A percentile compares a stretch with the other conserved stretches of the same genome.
Evolutionary conservation across 2,113 vertebrate genomes (phyloP).

Genomic region (Phalacrocorax aristotelis): DNA sequence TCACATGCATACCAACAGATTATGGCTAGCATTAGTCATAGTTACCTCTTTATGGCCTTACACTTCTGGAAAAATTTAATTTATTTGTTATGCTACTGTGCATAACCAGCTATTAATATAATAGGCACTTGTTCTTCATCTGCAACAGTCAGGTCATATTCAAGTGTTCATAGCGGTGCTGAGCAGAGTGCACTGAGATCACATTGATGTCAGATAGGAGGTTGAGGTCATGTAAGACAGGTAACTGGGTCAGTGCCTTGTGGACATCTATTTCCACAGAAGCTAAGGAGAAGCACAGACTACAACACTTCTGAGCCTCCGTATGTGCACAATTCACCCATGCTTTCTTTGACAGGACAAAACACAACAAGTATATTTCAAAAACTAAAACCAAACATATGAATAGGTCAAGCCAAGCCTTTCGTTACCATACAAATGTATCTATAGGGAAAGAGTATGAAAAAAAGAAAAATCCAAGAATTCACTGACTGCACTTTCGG

Average conservation of each 20-base stretch:
- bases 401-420: not conserved
- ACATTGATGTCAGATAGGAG: not conserved
- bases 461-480: not conserved
- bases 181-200: not conserved
- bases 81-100: not conserved
- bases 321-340: not conserved
- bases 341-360: not conserved
- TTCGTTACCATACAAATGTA: not conserved
- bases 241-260: not conserved
- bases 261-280: not conserved
- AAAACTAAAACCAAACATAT: not conserved
- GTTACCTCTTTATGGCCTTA: not conserved
- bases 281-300: not conserved
- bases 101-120: not conserved
- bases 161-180: not conserved
- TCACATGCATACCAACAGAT: not conserved
- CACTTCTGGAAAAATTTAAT: slow-evolving; percentile 26
- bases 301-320: not conserved
- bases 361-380: not conserved
- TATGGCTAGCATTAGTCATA: not conserved
- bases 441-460: not conserved
- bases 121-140: not conserved
- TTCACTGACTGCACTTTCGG: not conserved
- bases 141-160: not conserved
- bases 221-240: not conserved